Base-by-base conservation (phyloP, 2,113 vertebrate species). In the Pachyramphus minor region DNA sequence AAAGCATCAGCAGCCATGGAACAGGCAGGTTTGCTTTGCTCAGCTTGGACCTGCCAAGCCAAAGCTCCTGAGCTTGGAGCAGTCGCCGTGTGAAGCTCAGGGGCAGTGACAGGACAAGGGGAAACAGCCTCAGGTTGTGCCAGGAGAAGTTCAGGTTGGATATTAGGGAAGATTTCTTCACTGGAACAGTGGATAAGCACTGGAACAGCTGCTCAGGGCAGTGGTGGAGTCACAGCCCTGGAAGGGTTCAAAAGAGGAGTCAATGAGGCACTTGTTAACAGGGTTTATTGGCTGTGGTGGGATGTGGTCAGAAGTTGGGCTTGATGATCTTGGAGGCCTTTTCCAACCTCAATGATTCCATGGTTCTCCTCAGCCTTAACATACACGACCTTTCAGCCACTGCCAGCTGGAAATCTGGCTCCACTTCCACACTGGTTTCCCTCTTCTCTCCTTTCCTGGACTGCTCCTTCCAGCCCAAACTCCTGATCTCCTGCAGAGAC, bases 331-430 rank as follows among this genome's bases (percentile, higher is more conserved):
- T 30, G 28, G 24, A 53, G 20, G 39, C n/a, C 39, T 75, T 60
- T 62, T 35, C 53, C 55, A 47, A 9, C 53, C 21, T 35, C 31
- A 31, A 31, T 6, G 8, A 22, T 53, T 68, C 47, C 16, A 1
- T 11, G 5, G 4, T 58, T 78, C 72, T 66, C 39, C 82, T 78
- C 44, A 79, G 11, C 31, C 25, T 19, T 8, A 24, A 72, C 56
- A 25, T 1, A 2, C 6, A 2, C 1, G 14, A 55, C 14, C 47
- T 22, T 25, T 35, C 20, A 22, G 12, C n/a, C 14, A 5, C 5
- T 20, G 19, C 28, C 59, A 68, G 49, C 25, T 58, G 49, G 7
- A 63, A 44, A 33, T 13, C 6, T 39, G 14, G 10, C 63, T 82
- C 49, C 49, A 25, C 49, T 50, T 69, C 72, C 53, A 55, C 63